A percentile compares a stretch with the other conserved stretches of the same genome.
Evolutionary conservation across 2,797 vertebrate species (phyloP).

Genomic region (Pempheris klunzingeri): DNA sequence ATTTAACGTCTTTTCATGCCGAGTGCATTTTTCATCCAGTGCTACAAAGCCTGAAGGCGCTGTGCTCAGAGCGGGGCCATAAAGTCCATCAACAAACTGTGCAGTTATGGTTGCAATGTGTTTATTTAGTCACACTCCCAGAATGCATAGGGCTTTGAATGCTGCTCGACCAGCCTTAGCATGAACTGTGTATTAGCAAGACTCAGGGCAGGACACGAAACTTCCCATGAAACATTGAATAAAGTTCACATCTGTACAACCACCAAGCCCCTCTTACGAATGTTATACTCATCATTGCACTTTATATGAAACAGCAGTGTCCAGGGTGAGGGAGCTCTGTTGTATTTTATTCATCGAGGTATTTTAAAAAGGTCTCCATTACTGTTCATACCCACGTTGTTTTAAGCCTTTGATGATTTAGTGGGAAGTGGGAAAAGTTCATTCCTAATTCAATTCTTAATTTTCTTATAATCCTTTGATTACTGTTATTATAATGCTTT

Average conservation of each 20-base stretch:
- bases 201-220: slow-evolving; percentile 6
- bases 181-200: slow-evolving; percentile 31
- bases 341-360: not conserved
- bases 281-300: slow-evolving; percentile 1
- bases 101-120: slow-evolving; percentile 61
- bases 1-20: slow-evolving; percentile 71
- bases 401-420: not conserved
- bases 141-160: slow-evolving; percentile 55
- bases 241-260: slow-evolving; percentile 16
- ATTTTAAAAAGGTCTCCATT: not conserved
- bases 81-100: slow-evolving; percentile 69
- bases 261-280: slow-evolving; percentile 1
- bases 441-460: not conserved
- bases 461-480: not conserved
- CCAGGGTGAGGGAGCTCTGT: not conserved
- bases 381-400: not conserved
- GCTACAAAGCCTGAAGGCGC: slow-evolving; percentile 60
- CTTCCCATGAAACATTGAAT: slow-evolving; percentile 28
- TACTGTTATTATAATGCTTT: no score
- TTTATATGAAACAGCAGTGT: not conserved
- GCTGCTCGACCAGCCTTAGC: slow-evolving; percentile 28
- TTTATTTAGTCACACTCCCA: slow-evolving; percentile 75
- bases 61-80: slow-evolving; percentile 57
- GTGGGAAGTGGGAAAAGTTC: no score
- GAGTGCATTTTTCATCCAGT: slow-evolving; percentile 54